Conservation (phyloP, 2,113 vertebrate species). For the Phrynocephalus versicolor region DNA sequence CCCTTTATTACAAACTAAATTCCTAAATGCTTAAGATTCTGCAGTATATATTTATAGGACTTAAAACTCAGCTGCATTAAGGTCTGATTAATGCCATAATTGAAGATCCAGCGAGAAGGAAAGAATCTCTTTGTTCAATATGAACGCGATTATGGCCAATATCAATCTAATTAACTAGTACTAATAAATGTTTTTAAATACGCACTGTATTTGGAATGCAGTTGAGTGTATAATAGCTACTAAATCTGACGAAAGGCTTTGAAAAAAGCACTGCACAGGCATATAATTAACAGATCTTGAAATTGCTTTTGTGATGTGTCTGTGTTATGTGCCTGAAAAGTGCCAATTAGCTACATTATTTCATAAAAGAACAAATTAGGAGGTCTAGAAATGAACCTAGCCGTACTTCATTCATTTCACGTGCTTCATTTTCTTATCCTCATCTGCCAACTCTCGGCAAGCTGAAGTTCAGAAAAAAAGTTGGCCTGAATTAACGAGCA, state of each 20-base stretch:
- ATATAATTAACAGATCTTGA: conserved; percentile 28
- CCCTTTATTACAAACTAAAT: neutral
- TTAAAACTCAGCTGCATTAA: neutral
- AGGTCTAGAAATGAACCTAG: neutral
- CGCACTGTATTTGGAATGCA: conserved; percentile 27
- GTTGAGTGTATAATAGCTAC: conserved; percentile 16
- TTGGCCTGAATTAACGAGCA: accelerated
- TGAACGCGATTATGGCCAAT: neutral
- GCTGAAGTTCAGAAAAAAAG: neutral
- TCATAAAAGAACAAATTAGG: conserved; percentile 26
- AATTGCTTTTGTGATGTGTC: conserved; percentile 29
- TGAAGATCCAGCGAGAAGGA: neutral
- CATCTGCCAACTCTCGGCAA: neutral
- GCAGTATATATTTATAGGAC: neutral
- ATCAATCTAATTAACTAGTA: conserved; percentile 24
- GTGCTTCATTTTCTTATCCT: neutral
- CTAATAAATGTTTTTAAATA: conserved; percentile 2
- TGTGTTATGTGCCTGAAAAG: neutral
- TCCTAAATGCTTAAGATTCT: neutral
- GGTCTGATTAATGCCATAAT: conserved; percentile 12
- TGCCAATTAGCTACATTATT: neutral
- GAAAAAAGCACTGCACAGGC: neutral
- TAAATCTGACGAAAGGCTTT: conserved; percentile 17
- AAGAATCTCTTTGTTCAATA: neutral
- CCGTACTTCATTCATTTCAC: conserved; percentile 1